Evolutionary conservation across 1,140 invertebrate species (phyloP).

Genomic region (Teleopsis dalmanni): DNA sequence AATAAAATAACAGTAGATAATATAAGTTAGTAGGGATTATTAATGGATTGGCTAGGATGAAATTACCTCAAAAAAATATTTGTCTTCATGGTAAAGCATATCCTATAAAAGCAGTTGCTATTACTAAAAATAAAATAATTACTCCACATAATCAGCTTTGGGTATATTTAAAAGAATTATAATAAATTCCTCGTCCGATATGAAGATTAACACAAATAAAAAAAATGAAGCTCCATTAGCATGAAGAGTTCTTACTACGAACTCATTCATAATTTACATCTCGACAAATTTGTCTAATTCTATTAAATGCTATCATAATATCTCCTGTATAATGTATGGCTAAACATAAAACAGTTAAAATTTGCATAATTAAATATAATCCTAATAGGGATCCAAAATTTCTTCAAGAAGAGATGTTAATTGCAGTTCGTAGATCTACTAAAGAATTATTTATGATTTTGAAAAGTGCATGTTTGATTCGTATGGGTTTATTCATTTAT

Average conservation of each 20-base stretch:
- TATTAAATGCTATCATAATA: conserved; percentile 51
- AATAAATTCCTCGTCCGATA: conserved; percentile 52
- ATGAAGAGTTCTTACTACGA: background rate
- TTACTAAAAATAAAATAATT: conserved; percentile 53
- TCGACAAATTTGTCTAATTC: conserved; percentile 20
- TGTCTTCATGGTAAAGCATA: no score
- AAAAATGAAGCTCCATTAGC: conserved; percentile 2
- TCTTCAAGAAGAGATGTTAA: conserved; percentile 49
- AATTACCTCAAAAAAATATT: no score
- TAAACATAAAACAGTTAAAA: conserved; percentile 53
- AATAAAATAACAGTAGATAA: no score
- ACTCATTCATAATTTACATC: background rate
- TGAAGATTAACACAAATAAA: conserved; percentile 44
- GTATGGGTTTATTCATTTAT: conserved; percentile 46
- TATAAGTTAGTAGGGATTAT: no score
- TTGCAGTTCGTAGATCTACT: conserved; percentile 50
- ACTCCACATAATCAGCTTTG: conserved; percentile 52
- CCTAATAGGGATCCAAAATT: conserved; percentile 53
- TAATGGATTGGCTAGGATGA: no score
- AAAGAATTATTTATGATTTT: no score
- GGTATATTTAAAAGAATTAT: conserved; percentile 48
- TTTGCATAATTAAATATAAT: conserved; percentile 54
- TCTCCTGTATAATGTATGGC: conserved; percentile 53
- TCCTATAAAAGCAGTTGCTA: no score
- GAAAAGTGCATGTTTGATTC: no score